Base-by-base conservation (phyloP, 1,140 invertebrate genomes). In the Lanistes nyassanus region DNA sequence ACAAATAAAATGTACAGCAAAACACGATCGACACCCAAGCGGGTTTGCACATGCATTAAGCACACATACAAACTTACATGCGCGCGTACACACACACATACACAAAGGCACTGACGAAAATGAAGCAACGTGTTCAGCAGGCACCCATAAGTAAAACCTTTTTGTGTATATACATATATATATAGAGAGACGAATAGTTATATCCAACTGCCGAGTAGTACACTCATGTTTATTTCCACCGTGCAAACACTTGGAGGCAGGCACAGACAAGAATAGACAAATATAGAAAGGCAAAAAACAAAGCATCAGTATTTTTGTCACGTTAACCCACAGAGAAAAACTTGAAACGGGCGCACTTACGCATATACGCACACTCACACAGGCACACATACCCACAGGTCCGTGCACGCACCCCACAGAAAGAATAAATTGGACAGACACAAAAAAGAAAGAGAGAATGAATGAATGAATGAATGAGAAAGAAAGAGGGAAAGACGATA, bases 351-450 rank as follows among this genome's bases (percentile, higher is more conserved):
- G 31, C 58, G 31, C 58, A 62, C 58, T 26, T 31, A 26, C 58
- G 26, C 58, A 62, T 31, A 26, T 31, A 62, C 58, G n/a, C 58
- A 62, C 58, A 62, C 58, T 11, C 58, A 62, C 58, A 62, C 58
- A 26, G 23, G 31, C 58, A 62, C 58, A 26, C 58, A 26, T 34
- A 37, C 39, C 9, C 65, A 21, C 34, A 67, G 23, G 26, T 23
- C 29, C 39, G 16, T 34, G 19, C 39, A 42, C 39, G 36, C 34
- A 37, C 65, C 19, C 34, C 39, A 19, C 34, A 16, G 13, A 39
- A n/a, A 69, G 47, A 69, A 23, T 13, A 29, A 69, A 39, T 42
- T 19, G 23, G 26, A 69, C 5, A 69, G 26, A n/a, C 16, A 53
- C 13, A 47, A 47, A 31, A 39, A 69, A 26, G 39, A 74, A 47